Base-by-base conservation (phyloP, 1,140 invertebrate species). In the Riptortus pedestris region DNA sequence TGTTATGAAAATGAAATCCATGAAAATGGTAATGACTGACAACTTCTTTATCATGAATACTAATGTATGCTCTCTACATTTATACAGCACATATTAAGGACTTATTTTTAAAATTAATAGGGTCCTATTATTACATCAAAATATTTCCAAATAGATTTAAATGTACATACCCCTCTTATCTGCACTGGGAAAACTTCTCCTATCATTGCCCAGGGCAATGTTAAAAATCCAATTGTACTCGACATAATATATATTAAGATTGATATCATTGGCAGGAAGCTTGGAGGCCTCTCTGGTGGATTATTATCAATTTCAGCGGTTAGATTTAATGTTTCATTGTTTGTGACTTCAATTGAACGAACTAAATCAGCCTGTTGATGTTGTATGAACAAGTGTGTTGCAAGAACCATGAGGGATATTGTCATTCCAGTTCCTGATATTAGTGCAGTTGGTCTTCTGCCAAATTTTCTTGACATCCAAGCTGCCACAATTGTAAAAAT, bases 121-220 rank as follows among this genome's bases (percentile, higher is more conserved):
- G n/a, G n/a, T n/a, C n/a, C n/a, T n/a, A n/a, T n/a, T n/a, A n/a
- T n/a, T n/a, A n/a, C n/a, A n/a, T n/a, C n/a, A n/a, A n/a, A n/a
- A n/a, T n/a, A n/a, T n/a, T n/a, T n/a, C n/a, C n/a, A n/a, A n/a
- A n/a, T n/a, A n/a, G n/a, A n/a, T n/a, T n/a, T n/a, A n/a, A n/a
- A n/a, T 18, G 14, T 60, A 62, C 67, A 65, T 51, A 70, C 77
- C 7, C 87, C 86, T 29, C 85, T 78, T 1, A 84, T 79, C 64
- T 80, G 80, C 33, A 78, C 69, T 0, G 87, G 86, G 66, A 83
- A 87, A 0, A 88, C 76, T 73, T 91, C 88, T 0, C 86, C 85
- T 64, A 87, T 79, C 78, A 89, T 81, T 3, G 88, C 82, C 76
- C 88, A 88, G 0, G 88, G 87, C 5, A 85, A 63, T 0, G 81